Percentiles rank a stretch among this genome's conserved stretches.
Conservation (phyloP, 2,797 vertebrate species). For the Anguilla anguilla region DNA sequence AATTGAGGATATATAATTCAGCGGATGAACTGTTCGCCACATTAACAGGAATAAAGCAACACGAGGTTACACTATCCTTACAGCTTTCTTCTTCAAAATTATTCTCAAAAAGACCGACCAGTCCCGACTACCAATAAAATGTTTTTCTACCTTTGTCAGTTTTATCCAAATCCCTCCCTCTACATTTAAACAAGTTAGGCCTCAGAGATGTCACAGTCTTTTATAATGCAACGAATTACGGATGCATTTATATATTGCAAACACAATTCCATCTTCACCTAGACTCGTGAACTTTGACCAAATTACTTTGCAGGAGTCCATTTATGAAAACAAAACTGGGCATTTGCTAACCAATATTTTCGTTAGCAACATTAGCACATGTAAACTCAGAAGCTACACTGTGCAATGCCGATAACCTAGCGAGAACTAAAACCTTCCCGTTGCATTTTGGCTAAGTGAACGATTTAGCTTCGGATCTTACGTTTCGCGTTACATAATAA, state of each 20-base stretch:
- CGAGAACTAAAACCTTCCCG: constrained; percentile 33
- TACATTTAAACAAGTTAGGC: constrained; percentile 53
- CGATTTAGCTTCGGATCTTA: constrained; percentile 19
- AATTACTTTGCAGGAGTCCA: constrained; percentile 29
- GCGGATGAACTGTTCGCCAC: background rate
- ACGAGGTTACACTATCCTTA: constrained; percentile 13
- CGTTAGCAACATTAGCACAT: constrained; percentile 44
- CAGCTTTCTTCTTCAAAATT: background rate
- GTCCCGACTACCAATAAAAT: constrained; percentile 30
- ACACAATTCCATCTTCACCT: constrained; percentile 17
- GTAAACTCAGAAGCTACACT: background rate
- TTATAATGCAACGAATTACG: background rate
- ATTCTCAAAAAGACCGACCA: background rate
- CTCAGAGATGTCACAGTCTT: constrained; percentile 50
- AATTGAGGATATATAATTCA: constrained; percentile 1
- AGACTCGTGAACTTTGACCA: constrained; percentile 39
- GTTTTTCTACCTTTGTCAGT: constrained; percentile 31
- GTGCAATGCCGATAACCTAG: constrained; percentile 36
- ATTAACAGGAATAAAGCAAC: background rate
- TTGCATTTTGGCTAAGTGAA: constrained; percentile 30
- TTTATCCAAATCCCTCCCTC: constrained; percentile 38
- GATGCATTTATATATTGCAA: constrained; percentile 6
- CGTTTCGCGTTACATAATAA: constrained; percentile 45
- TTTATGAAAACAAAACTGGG: constrained; percentile 20
- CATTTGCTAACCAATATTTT: constrained; percentile 55